Evolutionary conservation across 1,140 invertebrate genomes (phyloP).

Genomic region (Hylaeus anthracinus): DNA sequence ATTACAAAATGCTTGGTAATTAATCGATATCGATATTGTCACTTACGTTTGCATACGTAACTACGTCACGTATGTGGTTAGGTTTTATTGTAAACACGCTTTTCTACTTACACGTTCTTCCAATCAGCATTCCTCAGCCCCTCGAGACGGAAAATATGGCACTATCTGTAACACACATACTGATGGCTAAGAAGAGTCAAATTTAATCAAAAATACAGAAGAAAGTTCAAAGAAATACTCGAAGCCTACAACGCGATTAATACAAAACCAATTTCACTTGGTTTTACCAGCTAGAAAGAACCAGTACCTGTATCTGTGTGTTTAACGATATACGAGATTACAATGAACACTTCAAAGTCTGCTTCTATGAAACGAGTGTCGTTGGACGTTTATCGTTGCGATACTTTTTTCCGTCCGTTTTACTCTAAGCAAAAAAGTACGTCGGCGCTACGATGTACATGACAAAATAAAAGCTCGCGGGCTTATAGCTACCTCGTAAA

Average conservation of each 20-base stretch:
- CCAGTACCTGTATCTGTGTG: too few species aligned
- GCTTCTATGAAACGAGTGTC: background rate
- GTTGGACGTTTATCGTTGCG: background rate
- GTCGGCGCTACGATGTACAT: background rate
- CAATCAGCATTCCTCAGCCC: too few species aligned
- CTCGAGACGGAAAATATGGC: too few species aligned
- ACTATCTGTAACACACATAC: too few species aligned
- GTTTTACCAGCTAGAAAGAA: background rate
- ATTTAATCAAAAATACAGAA: too few species aligned
- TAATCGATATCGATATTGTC: background rate
- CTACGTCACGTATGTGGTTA: slow-evolving; percentile 1
- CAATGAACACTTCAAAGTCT: background rate
- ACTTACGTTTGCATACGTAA: background rate
- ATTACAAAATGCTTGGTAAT: background rate
- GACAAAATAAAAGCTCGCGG: background rate
- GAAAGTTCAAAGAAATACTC: background rate
- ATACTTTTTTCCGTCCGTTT: background rate
- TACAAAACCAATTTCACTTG: background rate
- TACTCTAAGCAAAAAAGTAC: background rate
- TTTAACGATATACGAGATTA: background rate
- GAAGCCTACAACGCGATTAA: background rate
- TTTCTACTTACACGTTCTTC: too few species aligned
- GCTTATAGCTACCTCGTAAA: slow-evolving; percentile 8
- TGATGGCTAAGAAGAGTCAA: too few species aligned
- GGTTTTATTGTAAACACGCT: background rate